Base-by-base conservation (phyloP, 2,113 vertebrate species). In the Lichenostomus cassidix region DNA sequence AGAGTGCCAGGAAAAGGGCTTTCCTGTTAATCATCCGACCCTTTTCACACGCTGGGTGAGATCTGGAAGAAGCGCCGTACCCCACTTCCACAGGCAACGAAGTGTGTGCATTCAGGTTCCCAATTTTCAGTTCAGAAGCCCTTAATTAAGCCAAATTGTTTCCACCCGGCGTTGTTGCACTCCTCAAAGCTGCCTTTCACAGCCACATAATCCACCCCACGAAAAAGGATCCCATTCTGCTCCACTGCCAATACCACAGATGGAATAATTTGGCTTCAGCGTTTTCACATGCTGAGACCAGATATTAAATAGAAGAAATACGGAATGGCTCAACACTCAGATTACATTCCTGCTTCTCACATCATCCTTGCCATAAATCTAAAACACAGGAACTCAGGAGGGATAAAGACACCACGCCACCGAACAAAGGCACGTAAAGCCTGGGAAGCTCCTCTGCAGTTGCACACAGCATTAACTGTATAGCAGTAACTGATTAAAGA, bases 321-420 rank as follows among this genome's bases (percentile, higher is more conserved):
- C 1, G 0, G 78, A 96, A 83, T 49, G 79, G 90, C 74, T 85
- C 50, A 78, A 93, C 56, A 73, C 91, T 96, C 94, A 22, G 94
- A 92, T 97, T 96, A 91, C 93, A 95, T 83, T 93, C 94, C 96
- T 69, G 11, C 94, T 96, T 94, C 94, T 95, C 96, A 94, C 94
- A 96, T 94, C 87, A 97, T 91, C 90, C 83, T 96, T 94, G 95
- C 94, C 94, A 77, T 96, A 97, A 97, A 97, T 97, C 85, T 95
- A 87, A 97, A 95, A 93, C 94, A 94, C 79, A 81, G 68, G 82
- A 86, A 94, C 96, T 96, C 95, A 73, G 95, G 97, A 95, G 85
- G 78, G 93, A 94, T 87, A 84, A 88, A 95, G 94, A 96, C 20
- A 49, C 80, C 87, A 84, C 33, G 64, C n/a, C 24, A 55, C 42